Evolutionary conservation across 2,888 invertebrate species (phyloP).

Genomic region (Slavum lentiscoides): DNA sequence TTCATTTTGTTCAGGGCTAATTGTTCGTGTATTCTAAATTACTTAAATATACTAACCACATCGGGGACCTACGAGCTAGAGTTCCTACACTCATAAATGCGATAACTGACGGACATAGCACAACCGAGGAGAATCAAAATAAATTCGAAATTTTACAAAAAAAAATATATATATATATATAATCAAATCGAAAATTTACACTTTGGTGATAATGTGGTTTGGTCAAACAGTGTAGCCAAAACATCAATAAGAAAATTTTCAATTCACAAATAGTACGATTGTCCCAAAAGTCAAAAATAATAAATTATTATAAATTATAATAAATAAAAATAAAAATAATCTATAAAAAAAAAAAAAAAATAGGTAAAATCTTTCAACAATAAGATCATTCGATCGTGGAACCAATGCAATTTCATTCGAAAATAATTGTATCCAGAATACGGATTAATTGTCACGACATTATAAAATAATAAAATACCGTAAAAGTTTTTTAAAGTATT

Average conservation of each 20-base stretch:
- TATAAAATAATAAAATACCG: too few species aligned
- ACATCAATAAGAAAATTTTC: neutral
- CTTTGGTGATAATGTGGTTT: conserved; percentile 49
- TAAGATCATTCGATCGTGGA: too few species aligned
- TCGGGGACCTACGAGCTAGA: neutral
- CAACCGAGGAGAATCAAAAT: conserved; percentile 6
- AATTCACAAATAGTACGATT: neutral
- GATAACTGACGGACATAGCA: neutral
- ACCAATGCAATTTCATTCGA: too few species aligned
- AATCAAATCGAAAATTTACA: conserved; percentile 35
- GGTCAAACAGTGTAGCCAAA: conserved; percentile 16
- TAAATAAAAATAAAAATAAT: too few species aligned
- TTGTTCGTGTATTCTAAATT: neutral
- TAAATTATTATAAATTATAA: too few species aligned
- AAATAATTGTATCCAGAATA: too few species aligned
- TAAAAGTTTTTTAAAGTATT: too few species aligned
- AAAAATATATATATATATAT: neutral
- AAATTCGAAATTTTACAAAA: conserved; percentile 28
- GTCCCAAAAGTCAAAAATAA: too few species aligned
- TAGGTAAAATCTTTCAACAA: too few species aligned
- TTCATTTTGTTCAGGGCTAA: conserved; percentile 14
- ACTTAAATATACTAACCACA: neutral
- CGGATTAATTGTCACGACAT: too few species aligned
- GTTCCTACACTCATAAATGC: neutral
- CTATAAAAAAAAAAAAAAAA: too few species aligned